Evolutionary conservation across 2,113 vertebrate species (phyloP), one percentile per base, ranked within the genome.

Genomic region (Ondatra zibethicus): DNA sequence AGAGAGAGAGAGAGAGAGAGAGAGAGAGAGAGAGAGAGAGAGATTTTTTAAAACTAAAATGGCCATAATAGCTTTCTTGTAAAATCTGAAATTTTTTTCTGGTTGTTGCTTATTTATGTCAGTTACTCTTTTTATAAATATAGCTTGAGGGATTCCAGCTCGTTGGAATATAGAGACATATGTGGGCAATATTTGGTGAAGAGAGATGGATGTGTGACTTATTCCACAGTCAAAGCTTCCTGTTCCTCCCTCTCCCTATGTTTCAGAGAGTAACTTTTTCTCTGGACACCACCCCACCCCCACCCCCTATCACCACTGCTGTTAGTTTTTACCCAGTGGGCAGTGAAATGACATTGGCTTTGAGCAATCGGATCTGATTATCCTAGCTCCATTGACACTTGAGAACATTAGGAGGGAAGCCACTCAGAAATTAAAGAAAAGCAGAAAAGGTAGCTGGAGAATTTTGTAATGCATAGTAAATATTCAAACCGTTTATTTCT

Each of bases 121-220:
- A 45, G 42, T 27, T n/a, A 66, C 23, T 12, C 8, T 27, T 88
- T 61, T 23, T 50, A 23, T 63, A 85, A 91, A 50, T 94, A 91
- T 72, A 29, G 45, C 73, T 19, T 50, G 93, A 58, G 10, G 9
- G 31, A 84, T 87, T 73, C 31, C 21, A 68, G 72, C 45, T 76
- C 81, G 82, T 76, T 75, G n/a, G 55, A 88, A 91, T 25, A 36
- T 9, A 0, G 23, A 25, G 55, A 89, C 65, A 93, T 29, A 39
- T 47, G 58, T 42, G n/a, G 88, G 75, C 50, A 88, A 85, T 23
- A 33, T 14, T 55, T 95, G 72, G 91, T 91, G 47, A 81, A 70
- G 88, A 45, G n/a, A 70, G 72, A n/a, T 14, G 31, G 70, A 5
- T 80, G 70, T 63, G 25, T 88, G 95, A 97, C 96, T 97, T 97